These are phyloP conservation scores for Caenorhabditis panamensis DNA, from an alignment of 2,888 invertebrate genomes.

Conservation along the genomic window DNA sequence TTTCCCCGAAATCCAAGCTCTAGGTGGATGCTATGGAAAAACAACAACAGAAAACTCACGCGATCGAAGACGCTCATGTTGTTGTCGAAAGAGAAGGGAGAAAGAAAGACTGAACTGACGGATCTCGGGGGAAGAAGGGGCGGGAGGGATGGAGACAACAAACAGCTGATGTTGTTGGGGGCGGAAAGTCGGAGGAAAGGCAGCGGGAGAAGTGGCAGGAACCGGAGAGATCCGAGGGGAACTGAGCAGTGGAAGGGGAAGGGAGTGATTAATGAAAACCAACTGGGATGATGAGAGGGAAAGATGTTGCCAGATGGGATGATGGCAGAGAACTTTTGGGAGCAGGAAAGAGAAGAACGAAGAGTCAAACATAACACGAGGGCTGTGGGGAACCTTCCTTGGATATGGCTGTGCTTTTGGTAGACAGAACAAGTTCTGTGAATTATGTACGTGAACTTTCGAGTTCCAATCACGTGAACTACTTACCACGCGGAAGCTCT, in stretches of 20 bases:
- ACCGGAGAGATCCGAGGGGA: neutral
- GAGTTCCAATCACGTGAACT: neutral
- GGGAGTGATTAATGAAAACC: conserved; percentile 48
- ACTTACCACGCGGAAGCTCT: too few species aligned
- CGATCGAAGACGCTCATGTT: conserved; percentile 59
- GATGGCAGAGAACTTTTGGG: conserved; percentile 10
- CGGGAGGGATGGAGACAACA: conserved; percentile 25
- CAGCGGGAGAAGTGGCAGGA: neutral
- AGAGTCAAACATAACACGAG: too few species aligned
- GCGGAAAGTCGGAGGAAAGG: conserved; percentile 18
- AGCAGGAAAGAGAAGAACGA: neutral
- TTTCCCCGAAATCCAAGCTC: neutral
- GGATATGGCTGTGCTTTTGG: conserved; percentile 3
- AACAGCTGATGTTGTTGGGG: conserved; percentile 53
- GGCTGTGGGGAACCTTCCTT: too few species aligned
- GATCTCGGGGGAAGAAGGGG: neutral
- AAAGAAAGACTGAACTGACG: conserved; percentile 10
- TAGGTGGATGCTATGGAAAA: neutral
- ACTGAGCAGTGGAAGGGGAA: conserved; percentile 1
- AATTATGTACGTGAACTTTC: too few species aligned
- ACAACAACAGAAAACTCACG: conserved; percentile 42
- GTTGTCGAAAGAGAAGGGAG: conserved; percentile 21
- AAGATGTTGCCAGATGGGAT: conserved; percentile 6
- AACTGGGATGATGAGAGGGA: neutral
- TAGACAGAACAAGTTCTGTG: too few species aligned